Evolutionary conservation across 2,888 invertebrate genomes (phyloP).

Genomic region (Hypomecis punctinalis): DNA sequence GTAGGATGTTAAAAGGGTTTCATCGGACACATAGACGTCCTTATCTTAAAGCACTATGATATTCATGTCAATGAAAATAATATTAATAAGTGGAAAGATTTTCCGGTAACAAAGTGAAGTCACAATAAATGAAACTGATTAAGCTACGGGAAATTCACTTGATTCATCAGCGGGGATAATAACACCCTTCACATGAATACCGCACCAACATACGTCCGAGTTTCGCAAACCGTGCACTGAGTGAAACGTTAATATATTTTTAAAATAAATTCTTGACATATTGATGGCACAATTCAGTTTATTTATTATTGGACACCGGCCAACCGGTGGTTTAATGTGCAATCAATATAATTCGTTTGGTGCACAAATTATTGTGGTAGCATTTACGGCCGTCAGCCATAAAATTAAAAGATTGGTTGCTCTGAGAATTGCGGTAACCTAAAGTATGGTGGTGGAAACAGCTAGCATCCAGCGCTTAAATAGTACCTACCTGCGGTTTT

Average conservation of each 20-base stretch:
- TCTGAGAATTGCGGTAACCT: neutral
- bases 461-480: too few species aligned
- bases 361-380: slow-evolving; percentile 36
- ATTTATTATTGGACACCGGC: slow-evolving; percentile 55
- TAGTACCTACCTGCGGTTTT: too few species aligned
- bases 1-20: too few species aligned
- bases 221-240: slow-evolving; percentile 17
- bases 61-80: too few species aligned
- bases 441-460: too few species aligned
- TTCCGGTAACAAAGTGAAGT: neutral
- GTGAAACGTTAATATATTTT: slow-evolving; percentile 33
- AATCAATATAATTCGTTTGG: slow-evolving; percentile 56
- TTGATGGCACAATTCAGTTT: slow-evolving; percentile 50
- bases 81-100: too few species aligned
- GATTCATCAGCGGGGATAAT: slow-evolving; percentile 10
- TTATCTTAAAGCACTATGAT: too few species aligned
- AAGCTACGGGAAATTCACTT: neutral
- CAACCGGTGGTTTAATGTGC: slow-evolving; percentile 55
- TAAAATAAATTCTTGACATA: slow-evolving; percentile 44
- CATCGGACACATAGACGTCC: too few species aligned
- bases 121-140: neutral
- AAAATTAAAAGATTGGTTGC: slow-evolving; percentile 4
- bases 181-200: slow-evolving; percentile 2
- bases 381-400: slow-evolving; percentile 10
- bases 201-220: slow-evolving; percentile 14